Base-by-base conservation (phyloP, 2,797 vertebrate genomes). In the Merluccius polli region DNA sequence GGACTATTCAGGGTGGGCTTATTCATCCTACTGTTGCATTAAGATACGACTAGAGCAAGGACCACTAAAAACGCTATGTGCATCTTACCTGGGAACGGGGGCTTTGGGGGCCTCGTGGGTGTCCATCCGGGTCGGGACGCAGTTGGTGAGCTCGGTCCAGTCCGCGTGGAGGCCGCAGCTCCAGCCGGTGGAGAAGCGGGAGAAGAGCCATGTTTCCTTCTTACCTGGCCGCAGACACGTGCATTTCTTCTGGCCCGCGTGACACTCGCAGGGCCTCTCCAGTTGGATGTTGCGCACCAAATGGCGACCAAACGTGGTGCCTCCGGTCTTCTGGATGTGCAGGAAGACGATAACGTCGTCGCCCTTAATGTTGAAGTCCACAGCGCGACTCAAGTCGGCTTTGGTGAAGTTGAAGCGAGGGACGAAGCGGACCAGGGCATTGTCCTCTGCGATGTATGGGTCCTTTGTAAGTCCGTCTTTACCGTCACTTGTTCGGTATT, bases 151-250 rank as follows among this genome's bases (percentile, higher is more conserved):
- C 88, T 98, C 97, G 0, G 97, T 99, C 97, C 97, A 98, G 95
- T 98, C 97, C 9, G 97, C 97, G 9, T 99, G 97, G 69, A 98
- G 94, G 27, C 97, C 97, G 81, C 97, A 99, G 91, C 96, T 98
- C 97, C 97, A 98, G 87, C 97, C 97, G 0, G 97, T 99, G 88
- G 97, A 99, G 91, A 99, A 98, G 67, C 97, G 95, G 70, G 97
- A 98, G 88, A 98, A 99, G 67, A 99, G 94, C 97, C 97, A 99
- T 29, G 97, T 97, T 81, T 98, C 97, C 48, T 93, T 94, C 78
- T 97, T 97, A 72, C 97, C 97, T 1, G 97, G 97, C 78, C 97
- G 93, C 85, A 89, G 95, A 88, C 97, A 99, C 82, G 95, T 96
- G 81, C 97, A 98, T 86, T 97, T 98, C 94, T 99, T 99, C 91